Conservation (phyloP, 2,797 vertebrate species). For the Gymnoscopelus microlampas region DNA sequence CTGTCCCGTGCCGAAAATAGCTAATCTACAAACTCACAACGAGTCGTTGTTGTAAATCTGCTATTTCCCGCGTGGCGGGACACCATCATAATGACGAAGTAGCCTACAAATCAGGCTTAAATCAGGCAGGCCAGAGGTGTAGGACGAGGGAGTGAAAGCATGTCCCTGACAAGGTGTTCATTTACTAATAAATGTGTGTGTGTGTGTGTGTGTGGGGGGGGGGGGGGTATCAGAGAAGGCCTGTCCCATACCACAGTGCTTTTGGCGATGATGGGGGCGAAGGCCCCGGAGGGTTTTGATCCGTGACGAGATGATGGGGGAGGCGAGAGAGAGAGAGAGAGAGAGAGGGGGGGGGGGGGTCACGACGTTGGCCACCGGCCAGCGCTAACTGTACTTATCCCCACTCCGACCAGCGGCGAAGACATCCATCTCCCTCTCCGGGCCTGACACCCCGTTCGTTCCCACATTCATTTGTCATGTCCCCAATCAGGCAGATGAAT, state of each 20-base stretch:
- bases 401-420: constrained; percentile 85
- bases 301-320: constrained; percentile 40
- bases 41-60: no score
- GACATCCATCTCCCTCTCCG: constrained; percentile 90
- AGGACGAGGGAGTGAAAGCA: constrained; percentile 36
- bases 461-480: constrained; percentile 95
- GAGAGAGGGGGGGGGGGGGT: constrained; percentile 11
- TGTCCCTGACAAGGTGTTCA: constrained; percentile 77
- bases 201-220: constrained; percentile 58
- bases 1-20: no score
- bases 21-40: no score
- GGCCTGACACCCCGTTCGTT: constrained; percentile 90
- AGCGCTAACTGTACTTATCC: constrained; percentile 89
- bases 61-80: no score
- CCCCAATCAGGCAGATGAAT: constrained; percentile 92
- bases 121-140: constrained; percentile 28
- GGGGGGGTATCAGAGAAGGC: constrained; percentile 66
- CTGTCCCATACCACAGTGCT: constrained; percentile 46
- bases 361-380: constrained; percentile 85
- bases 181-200: constrained; percentile 81
- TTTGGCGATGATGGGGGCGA: constrained; percentile 50
- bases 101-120: constrained; percentile 22
- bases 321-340: constrained; percentile 46
- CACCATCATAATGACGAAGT: no score
- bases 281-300: no score